Conservation (phyloP, 2,888 invertebrate genomes). For the Drosophila multiciliata region DNA sequence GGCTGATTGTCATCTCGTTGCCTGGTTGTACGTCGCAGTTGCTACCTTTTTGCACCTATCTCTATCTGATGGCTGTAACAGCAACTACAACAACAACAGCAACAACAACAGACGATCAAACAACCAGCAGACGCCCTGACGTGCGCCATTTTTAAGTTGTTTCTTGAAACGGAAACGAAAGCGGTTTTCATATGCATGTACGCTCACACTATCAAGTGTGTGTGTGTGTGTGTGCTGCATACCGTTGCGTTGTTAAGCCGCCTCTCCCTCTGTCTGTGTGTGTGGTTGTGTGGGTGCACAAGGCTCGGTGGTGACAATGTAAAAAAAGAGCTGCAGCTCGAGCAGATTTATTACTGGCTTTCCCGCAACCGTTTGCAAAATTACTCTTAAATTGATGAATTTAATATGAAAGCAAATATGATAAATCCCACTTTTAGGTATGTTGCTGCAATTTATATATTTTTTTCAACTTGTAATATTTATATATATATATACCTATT, state of each 20-base stretch:
- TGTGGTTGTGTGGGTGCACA: slow-evolving; percentile 23
- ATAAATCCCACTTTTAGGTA: background rate
- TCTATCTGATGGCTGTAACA: slow-evolving; percentile 67
- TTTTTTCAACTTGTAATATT: too few species aligned
- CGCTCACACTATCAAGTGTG: slow-evolving; percentile 42
- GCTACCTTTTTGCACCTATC: slow-evolving; percentile 72
- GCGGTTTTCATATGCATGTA: slow-evolving; percentile 80
- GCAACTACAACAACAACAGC: slow-evolving; percentile 25
- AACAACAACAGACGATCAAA: slow-evolving; percentile 27
- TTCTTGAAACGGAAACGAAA: slow-evolving; percentile 80
- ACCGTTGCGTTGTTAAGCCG: slow-evolving; percentile 50
- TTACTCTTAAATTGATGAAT: slow-evolving; percentile 19
- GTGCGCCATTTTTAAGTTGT: slow-evolving; percentile 77
- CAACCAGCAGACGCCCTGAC: slow-evolving; percentile 58
- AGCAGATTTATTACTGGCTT: slow-evolving; percentile 60
- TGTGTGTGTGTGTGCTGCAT: slow-evolving; percentile 32
- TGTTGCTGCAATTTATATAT: background rate
- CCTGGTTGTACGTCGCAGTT: slow-evolving; percentile 56
- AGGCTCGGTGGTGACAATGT: slow-evolving; percentile 70
- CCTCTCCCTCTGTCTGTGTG: slow-evolving; percentile 28
- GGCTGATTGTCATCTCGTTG: slow-evolving; percentile 72
- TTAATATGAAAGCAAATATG: background rate
- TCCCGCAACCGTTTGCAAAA: slow-evolving; percentile 49
- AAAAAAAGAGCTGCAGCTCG: slow-evolving; percentile 59
- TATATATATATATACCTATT: too few species aligned